Percentiles rank a stretch among this genome's conserved stretches.
phyloP scores from a whole-genome alignment of 2,113 vertebrate genomes.

The Microtus ochrogaster region DNA sequence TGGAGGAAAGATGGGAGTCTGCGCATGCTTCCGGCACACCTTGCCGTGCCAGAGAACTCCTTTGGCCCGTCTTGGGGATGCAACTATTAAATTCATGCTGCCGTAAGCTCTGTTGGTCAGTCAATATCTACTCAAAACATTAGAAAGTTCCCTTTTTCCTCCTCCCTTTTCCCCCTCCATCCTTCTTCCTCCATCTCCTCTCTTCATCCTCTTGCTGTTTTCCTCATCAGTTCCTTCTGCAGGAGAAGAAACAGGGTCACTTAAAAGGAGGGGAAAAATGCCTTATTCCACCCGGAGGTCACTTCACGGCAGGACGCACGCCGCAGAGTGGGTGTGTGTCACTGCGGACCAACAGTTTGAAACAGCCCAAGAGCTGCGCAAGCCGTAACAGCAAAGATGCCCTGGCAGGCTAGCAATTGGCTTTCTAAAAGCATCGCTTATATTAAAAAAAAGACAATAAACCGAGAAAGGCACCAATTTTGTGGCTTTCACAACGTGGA shows the following conservation, averaged over 20 bases:
- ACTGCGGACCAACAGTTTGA: neutral
- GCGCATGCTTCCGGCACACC: neutral
- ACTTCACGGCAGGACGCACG: rapidly evolving
- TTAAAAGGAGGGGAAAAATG: neutral
- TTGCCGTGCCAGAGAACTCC: neutral
- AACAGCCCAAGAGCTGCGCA: neutral
- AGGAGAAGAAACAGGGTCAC: neutral
- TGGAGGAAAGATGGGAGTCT: constrained; percentile 22
- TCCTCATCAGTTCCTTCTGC: neutral
- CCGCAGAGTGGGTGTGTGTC: neutral
- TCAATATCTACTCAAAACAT: neutral
- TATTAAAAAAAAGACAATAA: constrained; percentile 8
- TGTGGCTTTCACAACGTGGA: neutral
- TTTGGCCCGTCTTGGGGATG: neutral
- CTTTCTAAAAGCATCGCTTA: constrained; percentile 14
- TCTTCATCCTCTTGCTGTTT: neutral
- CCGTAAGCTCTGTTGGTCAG: constrained; percentile 12
- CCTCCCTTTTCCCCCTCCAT: neutral
- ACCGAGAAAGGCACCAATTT: neutral
- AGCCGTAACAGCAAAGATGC: neutral
- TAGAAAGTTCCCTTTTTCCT: neutral
- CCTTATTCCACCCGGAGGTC: neutral
- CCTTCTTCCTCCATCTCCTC: neutral
- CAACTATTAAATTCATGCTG: neutral
- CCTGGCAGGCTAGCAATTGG: neutral